Evolutionary conservation across 2,888 invertebrate genomes (phyloP).

Genomic region (Megastigmus dorsalis): DNA sequence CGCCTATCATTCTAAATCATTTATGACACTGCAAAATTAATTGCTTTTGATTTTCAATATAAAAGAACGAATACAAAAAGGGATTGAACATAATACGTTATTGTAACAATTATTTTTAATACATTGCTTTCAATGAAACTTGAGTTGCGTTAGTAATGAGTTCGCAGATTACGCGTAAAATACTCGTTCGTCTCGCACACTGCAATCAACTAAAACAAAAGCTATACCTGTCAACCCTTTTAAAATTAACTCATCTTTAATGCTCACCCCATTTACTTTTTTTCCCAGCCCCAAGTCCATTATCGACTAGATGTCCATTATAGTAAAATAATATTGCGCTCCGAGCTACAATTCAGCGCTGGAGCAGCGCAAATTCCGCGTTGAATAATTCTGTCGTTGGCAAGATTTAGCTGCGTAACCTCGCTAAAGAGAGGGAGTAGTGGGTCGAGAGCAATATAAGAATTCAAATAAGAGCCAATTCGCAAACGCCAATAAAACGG

Average conservation of each 20-base stretch:
- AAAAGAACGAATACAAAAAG: too few species aligned
- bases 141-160: too few species aligned
- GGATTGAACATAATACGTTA: too few species aligned
- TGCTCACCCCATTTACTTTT: neutral
- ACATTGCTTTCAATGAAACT: too few species aligned
- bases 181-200: too few species aligned
- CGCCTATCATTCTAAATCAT: too few species aligned
- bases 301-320: slow-evolving; percentile 34
- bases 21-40: too few species aligned
- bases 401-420: slow-evolving; percentile 26
- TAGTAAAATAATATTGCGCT: slow-evolving; percentile 35
- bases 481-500: slow-evolving; percentile 44
- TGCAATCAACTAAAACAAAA: too few species aligned
- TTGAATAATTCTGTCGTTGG: slow-evolving; percentile 26
- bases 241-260: neutral
- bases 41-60: too few species aligned
- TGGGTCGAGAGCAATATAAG: too few species aligned
- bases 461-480: slow-evolving; percentile 51
- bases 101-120: too few species aligned
- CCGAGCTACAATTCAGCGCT: slow-evolving; percentile 11
- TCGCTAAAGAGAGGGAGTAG: neutral
- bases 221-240: neutral
- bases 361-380: slow-evolving; percentile 33
- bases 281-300: neutral
- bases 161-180: too few species aligned